Percentiles rank a stretch among this genome's conserved stretches.
phyloP scores from a whole-genome alignment of 2,797 vertebrate genomes.

The Paratrypauchen microcephalus region DNA sequence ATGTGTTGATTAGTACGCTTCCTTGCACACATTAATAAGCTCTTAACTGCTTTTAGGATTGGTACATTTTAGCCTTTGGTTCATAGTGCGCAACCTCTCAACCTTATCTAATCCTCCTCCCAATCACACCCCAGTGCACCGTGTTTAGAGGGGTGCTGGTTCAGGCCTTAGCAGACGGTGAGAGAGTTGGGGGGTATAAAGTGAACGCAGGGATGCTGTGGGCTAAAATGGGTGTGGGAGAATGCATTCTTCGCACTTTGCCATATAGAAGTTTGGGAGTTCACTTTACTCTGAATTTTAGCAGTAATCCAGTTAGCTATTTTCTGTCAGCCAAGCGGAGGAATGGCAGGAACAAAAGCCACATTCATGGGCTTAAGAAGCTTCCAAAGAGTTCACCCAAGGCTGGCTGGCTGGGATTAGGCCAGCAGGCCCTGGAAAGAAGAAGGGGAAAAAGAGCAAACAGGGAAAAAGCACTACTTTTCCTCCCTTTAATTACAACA shows the following conservation, averaged over 20 bases:
- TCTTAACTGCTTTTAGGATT: constrained; percentile 85
- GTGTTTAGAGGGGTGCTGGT: constrained; percentile 71
- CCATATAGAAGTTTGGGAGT: constrained; percentile 83
- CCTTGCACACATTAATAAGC: constrained; percentile 85
- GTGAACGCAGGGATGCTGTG: constrained; percentile 62
- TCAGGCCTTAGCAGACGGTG: constrained; percentile 57
- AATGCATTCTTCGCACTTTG: constrained; percentile 72
- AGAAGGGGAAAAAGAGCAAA: constrained; percentile 72
- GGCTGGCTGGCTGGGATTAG: constrained; percentile 82
- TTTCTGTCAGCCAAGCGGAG: constrained; percentile 87
- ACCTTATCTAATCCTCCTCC: constrained; percentile 81
- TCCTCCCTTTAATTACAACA: constrained; percentile 61
- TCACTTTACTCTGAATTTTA: constrained; percentile 87
- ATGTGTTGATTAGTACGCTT: constrained; percentile 84
- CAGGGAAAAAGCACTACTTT: constrained; percentile 68
- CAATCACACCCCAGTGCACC: constrained; percentile 75
- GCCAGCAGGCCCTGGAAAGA: constrained; percentile 79
- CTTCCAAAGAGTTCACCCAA: constrained; percentile 84
- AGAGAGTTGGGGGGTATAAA: constrained; percentile 65
- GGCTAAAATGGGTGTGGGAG: constrained; percentile 40
- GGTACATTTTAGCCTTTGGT: constrained; percentile 80
- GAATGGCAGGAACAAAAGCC: constrained; percentile 84
- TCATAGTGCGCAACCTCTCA: constrained; percentile 82
- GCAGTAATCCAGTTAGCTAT: constrained; percentile 88
- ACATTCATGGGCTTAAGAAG: constrained; percentile 85